phyloP scores from a whole-genome alignment of 1,140 invertebrate species.

The Trachymyrmex septentrionalis region DNA sequence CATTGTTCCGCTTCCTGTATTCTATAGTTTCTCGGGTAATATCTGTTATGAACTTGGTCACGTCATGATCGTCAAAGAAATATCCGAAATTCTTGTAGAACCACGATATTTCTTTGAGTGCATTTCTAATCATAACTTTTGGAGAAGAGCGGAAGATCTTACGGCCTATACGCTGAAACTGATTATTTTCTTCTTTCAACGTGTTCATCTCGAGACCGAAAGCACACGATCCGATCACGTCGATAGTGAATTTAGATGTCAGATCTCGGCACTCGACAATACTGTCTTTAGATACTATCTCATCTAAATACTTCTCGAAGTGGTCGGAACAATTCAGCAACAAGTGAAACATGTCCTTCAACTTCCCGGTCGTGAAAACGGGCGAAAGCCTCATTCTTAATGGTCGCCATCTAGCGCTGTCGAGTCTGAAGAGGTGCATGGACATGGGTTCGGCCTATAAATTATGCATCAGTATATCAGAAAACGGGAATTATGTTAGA shows the following conservation, averaged over 20 bases:
- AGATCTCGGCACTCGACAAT: conserved; percentile 86
- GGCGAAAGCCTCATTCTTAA: conserved; percentile 53
- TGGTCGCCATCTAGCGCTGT: conserved; percentile 75
- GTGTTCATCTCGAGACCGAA: conserved; percentile 87
- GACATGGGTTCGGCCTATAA: conserved; percentile 66
- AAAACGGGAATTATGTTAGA: conserved; percentile 59
- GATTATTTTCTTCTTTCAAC: conserved; percentile 84
- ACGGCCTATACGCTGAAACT: conserved; percentile 83
- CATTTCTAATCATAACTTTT: conserved; percentile 44
- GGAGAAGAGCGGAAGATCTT: conserved; percentile 61
- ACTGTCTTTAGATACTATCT: conserved; percentile 74
- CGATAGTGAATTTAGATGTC: conserved; percentile 85
- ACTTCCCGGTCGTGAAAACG: conserved; percentile 66
- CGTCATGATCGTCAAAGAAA: conserved; percentile 74
- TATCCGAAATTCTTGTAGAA: conserved; percentile 71
- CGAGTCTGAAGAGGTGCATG: conserved; percentile 65
- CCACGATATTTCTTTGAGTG: conserved; percentile 71
- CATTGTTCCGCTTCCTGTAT: conserved; percentile 85
- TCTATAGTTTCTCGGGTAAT: conserved; percentile 84
- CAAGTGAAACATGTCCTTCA: conserved; percentile 77
- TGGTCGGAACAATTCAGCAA: conserved; percentile 81
- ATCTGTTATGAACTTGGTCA: conserved; percentile 85
- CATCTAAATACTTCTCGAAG: conserved; percentile 72
- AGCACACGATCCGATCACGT: conserved; percentile 87
- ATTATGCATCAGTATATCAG: conserved; percentile 57